phyloP scores from a whole-genome alignment of 2,113 vertebrate species.

The Tringa solitaria region DNA sequence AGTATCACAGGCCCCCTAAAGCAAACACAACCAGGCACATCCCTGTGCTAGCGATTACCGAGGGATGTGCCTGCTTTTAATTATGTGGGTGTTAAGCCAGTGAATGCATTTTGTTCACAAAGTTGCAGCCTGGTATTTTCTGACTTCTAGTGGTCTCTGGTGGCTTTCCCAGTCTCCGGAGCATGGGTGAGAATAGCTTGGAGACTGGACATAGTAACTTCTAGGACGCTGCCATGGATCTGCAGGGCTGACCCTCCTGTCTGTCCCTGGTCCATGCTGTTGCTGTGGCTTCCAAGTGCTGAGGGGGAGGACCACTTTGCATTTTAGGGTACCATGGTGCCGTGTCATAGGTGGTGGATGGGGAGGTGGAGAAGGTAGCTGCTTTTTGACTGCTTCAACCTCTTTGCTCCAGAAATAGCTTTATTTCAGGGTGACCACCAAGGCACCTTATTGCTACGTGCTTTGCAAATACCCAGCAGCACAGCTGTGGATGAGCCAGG shows the following conservation, averaged over 20 bases:
- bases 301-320: not conserved
- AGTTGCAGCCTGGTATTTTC: conserved; percentile 12
- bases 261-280: not conserved
- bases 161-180: not conserved
- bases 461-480: not conserved
- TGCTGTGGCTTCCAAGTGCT: not conserved
- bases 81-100: conserved; percentile 6
- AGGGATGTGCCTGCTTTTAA: not conserved
- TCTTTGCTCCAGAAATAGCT: not conserved
- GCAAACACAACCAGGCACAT: not conserved
- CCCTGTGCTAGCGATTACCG: not conserved
- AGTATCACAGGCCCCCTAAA: not conserved
- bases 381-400: not conserved
- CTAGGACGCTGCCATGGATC: not conserved
- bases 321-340: not conserved
- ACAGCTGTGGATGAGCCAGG: not conserved
- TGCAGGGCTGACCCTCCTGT: not conserved
- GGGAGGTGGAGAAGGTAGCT: too few relatives aligned
- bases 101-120: not conserved
- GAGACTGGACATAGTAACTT: not conserved
- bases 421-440: not conserved
- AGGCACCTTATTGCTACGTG: not conserved
- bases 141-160: not conserved
- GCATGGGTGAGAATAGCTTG: not conserved
- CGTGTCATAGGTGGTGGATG: not conserved